Conservation (phyloP, 2,113 vertebrate species). For the Ailurus styani region DNA sequence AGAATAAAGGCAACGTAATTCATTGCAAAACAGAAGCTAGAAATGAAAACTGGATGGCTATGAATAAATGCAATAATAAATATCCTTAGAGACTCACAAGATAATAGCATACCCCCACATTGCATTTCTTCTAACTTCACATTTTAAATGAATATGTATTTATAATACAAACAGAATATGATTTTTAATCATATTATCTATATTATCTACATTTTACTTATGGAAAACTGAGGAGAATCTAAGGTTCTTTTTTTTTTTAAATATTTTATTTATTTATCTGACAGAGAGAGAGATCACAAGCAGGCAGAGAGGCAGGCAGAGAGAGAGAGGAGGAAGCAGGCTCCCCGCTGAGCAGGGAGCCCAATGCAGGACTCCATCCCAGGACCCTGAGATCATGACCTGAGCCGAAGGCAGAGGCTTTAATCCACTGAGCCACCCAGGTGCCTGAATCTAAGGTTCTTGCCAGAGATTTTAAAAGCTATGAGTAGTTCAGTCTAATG, state of each 20-base stretch:
- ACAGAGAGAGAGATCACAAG: too few species aligned
- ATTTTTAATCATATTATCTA: background rate
- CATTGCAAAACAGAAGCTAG: background rate
- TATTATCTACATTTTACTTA: background rate
- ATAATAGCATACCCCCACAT: background rate
- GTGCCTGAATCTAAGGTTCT: background rate
- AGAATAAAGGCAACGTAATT: background rate
- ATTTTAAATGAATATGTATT: background rate
- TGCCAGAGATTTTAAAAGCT: background rate
- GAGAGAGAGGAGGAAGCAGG: too few species aligned
- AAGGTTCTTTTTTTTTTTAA: too few species aligned
- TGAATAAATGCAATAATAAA: background rate
- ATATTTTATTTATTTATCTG: too few species aligned
- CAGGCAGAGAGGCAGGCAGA: too few species aligned
- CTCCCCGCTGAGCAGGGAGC: too few species aligned
- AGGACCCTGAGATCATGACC: too few species aligned
- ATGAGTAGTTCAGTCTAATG: background rate
- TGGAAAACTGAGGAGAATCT: background rate
- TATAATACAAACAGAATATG: background rate
- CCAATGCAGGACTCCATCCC: too few species aligned
- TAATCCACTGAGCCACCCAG: too few species aligned
- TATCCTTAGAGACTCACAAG: background rate
- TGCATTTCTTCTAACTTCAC: background rate
- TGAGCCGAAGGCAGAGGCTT: too few species aligned
- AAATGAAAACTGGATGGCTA: background rate